These are phyloP conservation scores for Copidosoma floridanum DNA, from an alignment of 1,140 invertebrate species.

Conservation along the genomic window DNA sequence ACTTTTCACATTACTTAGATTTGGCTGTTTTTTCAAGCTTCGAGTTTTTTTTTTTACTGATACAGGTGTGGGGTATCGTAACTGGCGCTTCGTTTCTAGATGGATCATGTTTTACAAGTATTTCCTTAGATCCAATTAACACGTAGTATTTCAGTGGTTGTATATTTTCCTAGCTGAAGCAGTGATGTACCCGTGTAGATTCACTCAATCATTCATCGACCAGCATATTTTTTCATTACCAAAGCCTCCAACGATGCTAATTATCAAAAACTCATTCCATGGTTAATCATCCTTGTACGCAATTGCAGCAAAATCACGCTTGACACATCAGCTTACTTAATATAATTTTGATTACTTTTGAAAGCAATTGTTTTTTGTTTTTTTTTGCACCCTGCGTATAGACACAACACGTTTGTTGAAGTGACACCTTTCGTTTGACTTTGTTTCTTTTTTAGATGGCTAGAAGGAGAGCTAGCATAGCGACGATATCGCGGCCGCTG, in stretches of 20 bases:
- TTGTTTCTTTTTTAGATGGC: conserved; percentile 47
- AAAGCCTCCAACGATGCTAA: too few species aligned
- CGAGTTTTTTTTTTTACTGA: background rate
- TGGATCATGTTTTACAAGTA: too few species aligned
- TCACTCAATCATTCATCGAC: too few species aligned
- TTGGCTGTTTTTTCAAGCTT: background rate
- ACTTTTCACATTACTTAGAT: background rate
- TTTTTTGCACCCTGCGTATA: conserved; percentile 19
- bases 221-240: too few species aligned
- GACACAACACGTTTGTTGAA: conserved; percentile 5
- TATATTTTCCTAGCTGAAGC: too few species aligned
- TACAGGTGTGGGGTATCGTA: too few species aligned
- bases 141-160: too few species aligned
- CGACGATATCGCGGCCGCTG: conserved; percentile 51
- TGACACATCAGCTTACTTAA: conserved; percentile 1
- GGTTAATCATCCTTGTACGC: conserved; percentile 1
- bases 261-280: too few species aligned
- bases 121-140: too few species aligned
- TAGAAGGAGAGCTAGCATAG: conserved; percentile 54
- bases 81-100: too few species aligned
- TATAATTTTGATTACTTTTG: conserved; percentile 10
- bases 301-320: conserved; percentile 6
- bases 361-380: background rate
- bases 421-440: conserved; percentile 32
- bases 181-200: too few species aligned